Evolutionary conservation across 2,888 invertebrate species (phyloP), one percentile per base, ranked within the genome.

Genomic region (Andricus curvator): DNA sequence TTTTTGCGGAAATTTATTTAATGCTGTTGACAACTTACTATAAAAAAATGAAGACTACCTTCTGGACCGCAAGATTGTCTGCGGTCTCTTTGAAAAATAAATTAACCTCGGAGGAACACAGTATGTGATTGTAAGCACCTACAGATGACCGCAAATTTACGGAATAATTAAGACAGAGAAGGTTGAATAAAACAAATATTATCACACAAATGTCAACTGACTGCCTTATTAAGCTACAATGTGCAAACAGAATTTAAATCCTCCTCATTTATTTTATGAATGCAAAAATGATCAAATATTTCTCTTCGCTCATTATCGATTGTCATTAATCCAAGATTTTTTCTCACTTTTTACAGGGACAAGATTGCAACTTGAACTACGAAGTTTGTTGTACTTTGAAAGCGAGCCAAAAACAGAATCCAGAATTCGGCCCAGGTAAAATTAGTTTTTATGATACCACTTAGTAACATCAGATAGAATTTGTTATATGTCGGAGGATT

Each of bases 311-410:
- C 13, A 17, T 25, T 29, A 29, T 29, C 6, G 17, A 25, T 64
- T 64, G 1, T 56, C 20, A 64, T 64, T 17, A 29, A 29, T 64
- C 15, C 3, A 64, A 17, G 6, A 5, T 25, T 64, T 13, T 41
- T 67, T 67, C 4, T 67, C 82, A 70, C 81, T 77, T 77, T 15
- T 87, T 87, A 37, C 86, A 91, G 91, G 74, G 82, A 17, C 90
- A 90, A 79, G 81, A 88, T 22, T 90, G 91, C 81, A 83, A 89
- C 25, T 77, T 84, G 4, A 82, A 84, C 20, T 77, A 79, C 29
- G 88, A 91, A 83, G 86, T 87, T 11, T 91, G 91, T 81, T 91
- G 91, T 79, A 87, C 84, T 22, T 77, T 89, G n/a, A 41, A 67
- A 37, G 29, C 15, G 22, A 48, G 20, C 17, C 78, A 17, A 9